Evolutionary conservation across 2,113 vertebrate species (phyloP).

Genomic region (Anas platyrhynchos): DNA sequence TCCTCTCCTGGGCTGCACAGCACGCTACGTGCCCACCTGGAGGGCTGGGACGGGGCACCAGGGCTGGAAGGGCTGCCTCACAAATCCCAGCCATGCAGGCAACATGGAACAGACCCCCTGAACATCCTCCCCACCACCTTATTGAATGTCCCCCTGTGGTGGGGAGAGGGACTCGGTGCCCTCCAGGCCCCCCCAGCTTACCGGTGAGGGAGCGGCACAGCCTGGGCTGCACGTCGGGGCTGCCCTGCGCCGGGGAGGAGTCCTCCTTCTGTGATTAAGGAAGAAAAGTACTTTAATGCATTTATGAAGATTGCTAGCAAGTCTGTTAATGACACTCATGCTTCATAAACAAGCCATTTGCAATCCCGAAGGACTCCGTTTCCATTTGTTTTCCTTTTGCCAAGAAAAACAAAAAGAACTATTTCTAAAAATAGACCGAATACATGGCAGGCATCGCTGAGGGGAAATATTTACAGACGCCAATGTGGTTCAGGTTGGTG

Average conservation of each 20-base stretch:
- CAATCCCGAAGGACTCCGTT: neutral
- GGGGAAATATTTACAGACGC: neutral
- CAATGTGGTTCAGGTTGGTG: neutral
- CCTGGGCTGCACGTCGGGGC: neutral
- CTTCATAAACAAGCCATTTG: neutral
- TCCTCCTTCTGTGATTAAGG: slow-evolving; percentile 52
- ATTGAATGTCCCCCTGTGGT: neutral
- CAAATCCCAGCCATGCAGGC: neutral
- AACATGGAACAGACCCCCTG: neutral
- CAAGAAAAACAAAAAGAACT: neutral
- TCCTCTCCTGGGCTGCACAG: no score
- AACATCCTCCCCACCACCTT: neutral
- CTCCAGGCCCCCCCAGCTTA: slow-evolving; percentile 12
- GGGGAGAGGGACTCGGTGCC: neutral
- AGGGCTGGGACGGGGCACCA: neutral
- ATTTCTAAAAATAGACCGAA: neutral
- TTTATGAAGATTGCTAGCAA: neutral
- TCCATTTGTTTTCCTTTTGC: neutral
- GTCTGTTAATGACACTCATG: neutral
- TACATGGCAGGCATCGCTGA: neutral
- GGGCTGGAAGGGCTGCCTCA: neutral
- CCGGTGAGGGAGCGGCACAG: slow-evolving; percentile 54
- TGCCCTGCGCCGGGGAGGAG: neutral
- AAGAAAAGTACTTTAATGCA: slow-evolving; percentile 2
- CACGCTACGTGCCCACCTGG: no score